phyloP scores from a whole-genome alignment of 2,113 vertebrate genomes.

The Ranitomeya imitator region DNA sequence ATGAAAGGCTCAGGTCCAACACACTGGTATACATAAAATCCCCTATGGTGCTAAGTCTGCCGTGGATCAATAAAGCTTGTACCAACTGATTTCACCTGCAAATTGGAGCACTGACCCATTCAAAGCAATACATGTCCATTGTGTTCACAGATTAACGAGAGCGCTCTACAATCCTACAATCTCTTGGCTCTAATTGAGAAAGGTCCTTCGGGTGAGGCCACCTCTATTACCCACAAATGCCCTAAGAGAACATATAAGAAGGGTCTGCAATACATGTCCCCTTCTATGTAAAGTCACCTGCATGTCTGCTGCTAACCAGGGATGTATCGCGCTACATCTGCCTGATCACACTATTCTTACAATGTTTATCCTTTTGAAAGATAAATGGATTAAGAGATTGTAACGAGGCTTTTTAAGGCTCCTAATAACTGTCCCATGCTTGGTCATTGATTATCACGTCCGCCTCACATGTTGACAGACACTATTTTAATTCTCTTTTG shows the following conservation, averaged over 20 bases:
- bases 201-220: background rate
- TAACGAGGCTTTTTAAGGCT: slow-evolving; percentile 17
- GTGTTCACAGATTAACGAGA: background rate
- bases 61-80: too few species aligned
- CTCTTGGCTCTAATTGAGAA: background rate
- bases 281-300: background rate
- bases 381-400: slow-evolving; percentile 26
- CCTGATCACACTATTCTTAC: background rate
- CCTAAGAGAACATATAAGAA: background rate
- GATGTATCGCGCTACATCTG: background rate
- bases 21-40: too few species aligned
- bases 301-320: background rate
- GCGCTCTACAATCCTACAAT: background rate
- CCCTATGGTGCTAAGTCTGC: too few species aligned
- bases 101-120: background rate
- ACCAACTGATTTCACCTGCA: too few species aligned
- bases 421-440: slow-evolving; percentile 28
- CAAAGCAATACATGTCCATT: background rate
- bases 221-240: background rate
- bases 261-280: background rate
- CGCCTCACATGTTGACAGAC: slow-evolving; percentile 42
- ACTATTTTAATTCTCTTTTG: slow-evolving; percentile 50
- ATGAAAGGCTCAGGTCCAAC: too few species aligned
- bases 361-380: background rate
- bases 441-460: slow-evolving; percentile 33